Evolutionary conservation across 2,113 vertebrate genomes (phyloP), one percentile per base, ranked within the genome.

Genomic region (Melospiza melodia): DNA sequence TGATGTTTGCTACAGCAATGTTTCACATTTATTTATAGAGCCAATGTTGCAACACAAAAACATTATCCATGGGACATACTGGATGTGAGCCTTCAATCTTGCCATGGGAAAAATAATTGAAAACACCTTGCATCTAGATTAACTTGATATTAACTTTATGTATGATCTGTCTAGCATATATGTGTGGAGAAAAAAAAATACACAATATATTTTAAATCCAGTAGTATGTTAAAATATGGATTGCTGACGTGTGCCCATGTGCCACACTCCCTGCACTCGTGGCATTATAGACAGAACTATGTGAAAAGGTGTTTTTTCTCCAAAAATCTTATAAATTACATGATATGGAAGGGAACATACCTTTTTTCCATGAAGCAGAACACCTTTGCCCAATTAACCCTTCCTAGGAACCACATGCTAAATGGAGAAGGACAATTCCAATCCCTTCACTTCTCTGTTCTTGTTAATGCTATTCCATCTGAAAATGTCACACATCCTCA

Each of bases 1-100:
- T 23, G 76, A 95, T 94, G 87, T 93, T 96, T 97, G 82, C 66
- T 91, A 92, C 88, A 79, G 51, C 43, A 90, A 25, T 82, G 37
- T 55, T 96, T 87, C 84, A 94, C 92, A 27, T 96, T 89, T 97
- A 81, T 84, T 92, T 96, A 78, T 81, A 94, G 83, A 92, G 82
- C 48, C 89, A 91, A 93, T 66, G 73, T n/a, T 79, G 86, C 65
- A 94, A 87, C 43, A 91, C 71, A 67, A 81, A 92, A 96, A 87
- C 35, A 69, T 94, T 55, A 92, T 93, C 93, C 39, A 35, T 37
- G 55, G 80, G 61, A 90, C 37, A 59, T 8, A 16, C 24, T 63
- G 71, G 49, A 57, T 41, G 91, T 41, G 62, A 85, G 92, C 21
- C 57, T 77, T 76, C 84, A 78, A 82, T 92, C 39, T 49, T 88